Base-by-base conservation (phyloP, 2,888 invertebrate genomes). In the Leucophenga maculata region DNA sequence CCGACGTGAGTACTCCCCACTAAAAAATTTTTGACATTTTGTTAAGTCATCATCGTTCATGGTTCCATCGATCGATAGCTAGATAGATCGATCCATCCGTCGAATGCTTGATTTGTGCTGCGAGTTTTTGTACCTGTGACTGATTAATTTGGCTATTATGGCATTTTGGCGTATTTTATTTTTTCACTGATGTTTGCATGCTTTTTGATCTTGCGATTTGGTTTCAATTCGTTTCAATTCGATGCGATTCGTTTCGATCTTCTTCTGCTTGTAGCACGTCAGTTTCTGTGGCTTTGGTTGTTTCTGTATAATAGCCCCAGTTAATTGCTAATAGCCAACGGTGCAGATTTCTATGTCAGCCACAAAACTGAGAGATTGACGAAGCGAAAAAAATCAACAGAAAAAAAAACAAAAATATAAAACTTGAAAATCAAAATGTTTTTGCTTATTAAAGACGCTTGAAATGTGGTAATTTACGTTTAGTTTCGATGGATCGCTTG, bases 111-210 rank as follows among this genome's bases (percentile, higher is more conserved):
- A 16, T 59, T 59, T 73, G 72, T 70, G 69, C 64, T 71, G 59
- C 13, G n/a, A 69, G 74, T 76, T 82, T 77, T 83, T 22, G 44
- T 80, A 77, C 73, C 80, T 81, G 80, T 82, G 81, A 82, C 81
- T 81, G 81, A 81, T 81, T 81, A 81, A 81, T 81, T 83, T 83
- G 80, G 83, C 80, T 81, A 81, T 81, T 81, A 83, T 81, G 82
- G 82, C 77, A 82, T 82, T 81, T 79, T 55, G 72, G 74, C 72
- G 18, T 52, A 26, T 22, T 48, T 65, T 65, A 26, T 65, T 52
- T 55, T 54, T 50, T 44, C 54, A 48, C 59, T 57, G 39, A n/a
- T 52, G 60, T 39, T 59, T 66, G 67, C 71, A 69, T 74, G 65
- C 70, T 57, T 72, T 73, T 60, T 74, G 81, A 77, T 81, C 68